Evolutionary conservation across 1,140 invertebrate genomes (phyloP), one percentile per base, ranked within the genome.

Genomic region (Bombus terrestris): DNA sequence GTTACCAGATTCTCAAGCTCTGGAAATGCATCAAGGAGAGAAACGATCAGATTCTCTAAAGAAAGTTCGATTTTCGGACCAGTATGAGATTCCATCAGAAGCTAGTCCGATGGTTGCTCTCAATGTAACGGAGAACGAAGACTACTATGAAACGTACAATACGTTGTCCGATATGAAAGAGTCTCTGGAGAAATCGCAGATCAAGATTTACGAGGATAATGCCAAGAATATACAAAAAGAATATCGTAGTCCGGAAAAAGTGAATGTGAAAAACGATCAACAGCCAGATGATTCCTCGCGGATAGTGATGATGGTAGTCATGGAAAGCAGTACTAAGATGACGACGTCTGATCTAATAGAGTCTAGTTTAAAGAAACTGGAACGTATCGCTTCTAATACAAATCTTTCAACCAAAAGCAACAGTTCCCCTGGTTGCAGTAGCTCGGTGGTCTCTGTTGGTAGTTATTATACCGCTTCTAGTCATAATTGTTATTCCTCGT

Each of bases 241-340:
- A 35, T 83, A 68, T 66, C 15, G 0, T 53, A 81, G 22, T 22
- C 57, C 85, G 4, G 57, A 79, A 9, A 28, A 10, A 12, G 1
- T 3, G 0, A 78, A 25, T 35, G 25, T n/a, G 3, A 39, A 9
- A 2, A 10, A 15, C 8, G 47, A 15, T n/a, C 47, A 82, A 37
- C 59, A 81, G 39, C 25, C 66, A 28, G 25, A 74, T 9, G 73
- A 72, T 64, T 87, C 91, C 6, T 91, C 91, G 5, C 83, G 90
- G n/a, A 86, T 94, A 35, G 75, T 95, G 90, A 94, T 95, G 93
- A 83, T 95, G 41, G 43, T 94, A 28, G 43, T 94, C 0, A 86
- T 94, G 53, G 92, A 94, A 41, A 92, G 81, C 9, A 82, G 86
- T 35, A 79, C 86, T 10, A 53, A 47, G 0, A 47, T 41, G 43